Base-by-base conservation (phyloP, 64 coral and sea anemone species). In the Montipora cactus region DNA sequence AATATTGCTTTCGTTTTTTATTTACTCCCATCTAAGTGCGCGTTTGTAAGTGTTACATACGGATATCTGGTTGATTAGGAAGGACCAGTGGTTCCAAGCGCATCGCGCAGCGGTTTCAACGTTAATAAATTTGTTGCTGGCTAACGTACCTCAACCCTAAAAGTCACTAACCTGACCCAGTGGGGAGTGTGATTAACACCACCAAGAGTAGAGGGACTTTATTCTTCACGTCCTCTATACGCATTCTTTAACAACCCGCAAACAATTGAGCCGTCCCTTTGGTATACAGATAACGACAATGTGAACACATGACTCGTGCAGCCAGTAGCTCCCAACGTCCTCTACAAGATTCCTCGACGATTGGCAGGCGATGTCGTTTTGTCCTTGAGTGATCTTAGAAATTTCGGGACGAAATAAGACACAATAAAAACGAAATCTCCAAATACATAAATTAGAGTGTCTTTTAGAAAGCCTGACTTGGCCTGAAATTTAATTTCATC, bases 161-260 rank as follows among this genome's bases (percentile, higher is more conserved):
- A 37, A 37, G 37, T 22, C 19, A 86, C 82, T 86, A 86, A 86
- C 82, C 82, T 86, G 61, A 10, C 82, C 48, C 82, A 21, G 47
- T 86, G 66, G 82, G 82, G 82, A 86, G 45, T 22, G 19, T 72
- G 37, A 50, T 72, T 86, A 86, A 16, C 19, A 16, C 6, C 28
- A 86, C 19, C 9, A 44, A 11, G 25, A 64, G 12, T 59, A 67
- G 10, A 69, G 68, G 67, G 82, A 72, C 67, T 28, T 16, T 70
- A 5, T 16, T 12, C 28, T 47, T 50, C 18, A 72, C 9, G 45
- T 51, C 46, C 44, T 67, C 12, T 49, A 7, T 18, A 66, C 18
- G 47, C 82, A 86, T 86, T 86, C 82, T 70, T 86, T 44, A 71
- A 19, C 66, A 71, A 45, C 82, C 81, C 67, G 66, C 82, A 86